Evolutionary conservation across 2,113 vertebrate species (phyloP), one percentile per base, ranked within the genome.

Genomic region (Butastur rufipennis): DNA sequence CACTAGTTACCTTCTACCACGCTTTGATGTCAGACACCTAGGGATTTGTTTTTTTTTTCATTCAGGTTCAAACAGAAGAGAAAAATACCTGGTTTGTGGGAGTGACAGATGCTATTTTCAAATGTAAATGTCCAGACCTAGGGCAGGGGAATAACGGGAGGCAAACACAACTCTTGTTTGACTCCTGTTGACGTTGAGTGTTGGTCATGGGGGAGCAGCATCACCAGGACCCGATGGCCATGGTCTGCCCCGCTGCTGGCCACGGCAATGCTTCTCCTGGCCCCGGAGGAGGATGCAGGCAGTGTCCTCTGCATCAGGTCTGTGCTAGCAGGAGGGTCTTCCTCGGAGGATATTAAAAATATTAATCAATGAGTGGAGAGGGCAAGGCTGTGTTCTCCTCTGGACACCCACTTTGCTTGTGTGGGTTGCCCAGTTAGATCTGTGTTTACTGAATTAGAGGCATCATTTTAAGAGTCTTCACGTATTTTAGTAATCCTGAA

Each of bases 71-170:
- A 88, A 72, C 17, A 88, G 62, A 85, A 74, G 47, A 81, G 26
- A 68, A 75, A 80, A 88, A 58, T 21, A 80, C 31, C 79, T 88
- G 79, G 15, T 85, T 72, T 75, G 42, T 59, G 42, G 36, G 29
- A 65, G 45, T 58, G 66, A 73, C 48, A 80, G 87, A 36, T 36
- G 26, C n/a, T 61, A 27, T 84, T 93, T 89, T 88, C 52, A 72
- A 61, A 53, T 40, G 74, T 52, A 81, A 81, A 85, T 18, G 17
- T 34, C 71, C 67, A 23, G 71, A 48, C 34, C n/a, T 15, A n/a
- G 63, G 32, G 17, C 0, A 1, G 21, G 29, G 26, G 34, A 52
- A 34, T 38, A 52, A 48, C 0, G 3, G n/a, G 7, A 23, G 6
- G 17, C 0, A 20, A 82, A 25, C 2, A 0, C 36, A 62, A 32